Percentiles rank a stretch among this genome's conserved stretches.
phyloP scores from a whole-genome alignment of 2,113 vertebrate genomes.

The Amazona vittata region DNA sequence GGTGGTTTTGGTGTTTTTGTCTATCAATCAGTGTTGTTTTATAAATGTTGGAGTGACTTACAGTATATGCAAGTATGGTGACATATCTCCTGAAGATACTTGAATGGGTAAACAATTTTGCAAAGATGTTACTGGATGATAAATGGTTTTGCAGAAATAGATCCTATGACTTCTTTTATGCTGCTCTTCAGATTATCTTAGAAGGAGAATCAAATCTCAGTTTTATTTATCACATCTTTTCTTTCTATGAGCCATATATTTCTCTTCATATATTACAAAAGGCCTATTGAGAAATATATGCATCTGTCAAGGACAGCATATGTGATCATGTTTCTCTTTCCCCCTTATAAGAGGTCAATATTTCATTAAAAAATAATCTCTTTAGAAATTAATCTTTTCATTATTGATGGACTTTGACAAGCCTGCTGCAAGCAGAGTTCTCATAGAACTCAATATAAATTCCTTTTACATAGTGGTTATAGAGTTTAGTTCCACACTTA shows the following conservation, averaged over 20 bases:
- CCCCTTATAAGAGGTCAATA: conserved; percentile 1
- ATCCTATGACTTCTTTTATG: conserved; percentile 56
- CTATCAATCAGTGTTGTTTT: conserved; percentile 72
- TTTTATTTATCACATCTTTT: conserved; percentile 3
- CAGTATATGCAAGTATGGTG: conserved; percentile 76
- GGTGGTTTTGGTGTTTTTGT: conserved; percentile 68
- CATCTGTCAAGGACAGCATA: not conserved
- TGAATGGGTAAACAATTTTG: conserved; percentile 77
- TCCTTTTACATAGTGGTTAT: not conserved
- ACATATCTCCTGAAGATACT: conserved; percentile 86
- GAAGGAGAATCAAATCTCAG: conserved; percentile 19
- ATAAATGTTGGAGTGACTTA: conserved; percentile 75
- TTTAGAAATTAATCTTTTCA: not conserved
- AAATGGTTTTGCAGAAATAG: conserved; percentile 56
- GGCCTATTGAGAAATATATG: conserved; percentile 12
- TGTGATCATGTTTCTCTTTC: not conserved
- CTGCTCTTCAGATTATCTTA: conserved; percentile 68
- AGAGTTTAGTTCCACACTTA: not conserved
- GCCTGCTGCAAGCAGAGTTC: not conserved
- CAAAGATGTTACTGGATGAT: conserved; percentile 58
- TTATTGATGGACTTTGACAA: conserved; percentile 6
- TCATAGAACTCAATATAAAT: not conserved
- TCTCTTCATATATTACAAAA: conserved; percentile 17
- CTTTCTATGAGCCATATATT: conserved; percentile 33
- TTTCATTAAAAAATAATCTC: not conserved